Percentiles rank a stretch among this genome's conserved stretches.
phyloP scores from a whole-genome alignment of 2,797 vertebrate genomes.

The Melanotaenia trifasciata region DNA sequence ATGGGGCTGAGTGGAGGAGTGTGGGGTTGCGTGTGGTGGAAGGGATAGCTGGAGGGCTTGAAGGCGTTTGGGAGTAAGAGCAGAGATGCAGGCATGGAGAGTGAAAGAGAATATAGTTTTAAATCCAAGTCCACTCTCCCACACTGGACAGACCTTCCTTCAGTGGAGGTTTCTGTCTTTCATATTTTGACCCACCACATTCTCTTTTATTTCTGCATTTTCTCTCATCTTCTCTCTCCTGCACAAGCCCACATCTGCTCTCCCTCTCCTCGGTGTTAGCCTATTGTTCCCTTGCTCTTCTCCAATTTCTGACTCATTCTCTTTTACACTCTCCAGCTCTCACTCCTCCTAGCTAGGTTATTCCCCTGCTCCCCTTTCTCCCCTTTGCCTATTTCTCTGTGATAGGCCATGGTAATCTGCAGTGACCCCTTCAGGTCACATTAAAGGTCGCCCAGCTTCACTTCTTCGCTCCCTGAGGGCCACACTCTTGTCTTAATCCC shows the following conservation, averaged over 20 bases:
- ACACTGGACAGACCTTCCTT: constrained; percentile 66
- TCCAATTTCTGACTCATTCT: constrained; percentile 48
- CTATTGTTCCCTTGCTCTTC: constrained; percentile 40
- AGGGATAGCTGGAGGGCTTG: constrained; percentile 83
- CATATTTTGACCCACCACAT: constrained; percentile 68
- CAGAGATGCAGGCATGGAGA: constrained; percentile 62
- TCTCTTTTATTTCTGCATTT: constrained; percentile 67
- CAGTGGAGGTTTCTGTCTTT: constrained; percentile 58
- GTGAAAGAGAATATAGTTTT: constrained; percentile 64
- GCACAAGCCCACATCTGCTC: constrained; percentile 51
- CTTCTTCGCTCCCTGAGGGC: constrained; percentile 61
- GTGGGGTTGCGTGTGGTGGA: constrained; percentile 81
- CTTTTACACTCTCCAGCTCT: constrained; percentile 36
- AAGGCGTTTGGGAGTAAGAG: constrained; percentile 78
- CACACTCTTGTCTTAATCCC: constrained; percentile 48
- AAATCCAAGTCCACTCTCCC: constrained; percentile 74
- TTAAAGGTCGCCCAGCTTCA: constrained; percentile 83
- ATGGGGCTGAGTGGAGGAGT: constrained; percentile 48
- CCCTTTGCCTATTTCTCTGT: constrained; percentile 47
- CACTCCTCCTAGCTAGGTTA: constrained; percentile 30
- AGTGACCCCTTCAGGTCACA: constrained; percentile 85
- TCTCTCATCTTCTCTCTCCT: constrained; percentile 53
- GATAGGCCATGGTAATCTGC: constrained; percentile 77
- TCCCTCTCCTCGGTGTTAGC: constrained; percentile 42
- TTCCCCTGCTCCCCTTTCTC: constrained; percentile 26